Conservation (phyloP, 53 echinoderm and acorn worm genomes). For the Patiria pectinifera region DNA sequence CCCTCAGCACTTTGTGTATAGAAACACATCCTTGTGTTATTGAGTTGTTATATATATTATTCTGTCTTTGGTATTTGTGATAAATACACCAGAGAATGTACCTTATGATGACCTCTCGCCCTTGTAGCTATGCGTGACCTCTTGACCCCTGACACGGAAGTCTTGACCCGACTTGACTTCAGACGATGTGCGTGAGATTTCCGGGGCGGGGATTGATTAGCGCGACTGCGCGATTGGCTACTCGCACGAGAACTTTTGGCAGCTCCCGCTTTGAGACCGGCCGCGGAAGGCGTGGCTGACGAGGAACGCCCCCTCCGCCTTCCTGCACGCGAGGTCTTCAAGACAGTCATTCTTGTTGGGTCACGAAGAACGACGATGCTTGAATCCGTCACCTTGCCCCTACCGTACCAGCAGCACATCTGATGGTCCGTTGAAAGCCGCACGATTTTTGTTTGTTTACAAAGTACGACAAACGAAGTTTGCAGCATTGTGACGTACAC, state of each 20-base stretch:
- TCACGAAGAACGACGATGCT: not conserved
- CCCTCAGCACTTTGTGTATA: too few species aligned
- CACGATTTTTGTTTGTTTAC: not conserved
- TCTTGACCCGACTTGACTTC: not conserved
- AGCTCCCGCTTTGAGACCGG: not conserved
- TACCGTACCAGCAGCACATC: not conserved
- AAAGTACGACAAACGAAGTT: not conserved
- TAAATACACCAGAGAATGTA: not conserved
- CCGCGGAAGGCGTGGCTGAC: constrained; percentile 1
- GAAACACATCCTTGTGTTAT: not conserved
- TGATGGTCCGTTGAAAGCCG: too few species aligned
- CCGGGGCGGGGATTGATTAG: not conserved
- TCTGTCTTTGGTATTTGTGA: not conserved
- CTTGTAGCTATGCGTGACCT: not conserved
- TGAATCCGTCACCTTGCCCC: too few species aligned
- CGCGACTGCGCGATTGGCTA: not conserved
- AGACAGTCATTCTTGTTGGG: not conserved
- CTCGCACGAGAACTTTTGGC: not conserved
- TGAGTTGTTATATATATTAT: not conserved
- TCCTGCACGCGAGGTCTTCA: not conserved
- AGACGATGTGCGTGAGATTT: not conserved
- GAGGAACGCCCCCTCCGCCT: not conserved
- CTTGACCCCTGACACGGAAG: not conserved
- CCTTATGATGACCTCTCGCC: not conserved
- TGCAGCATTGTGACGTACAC: not conserved